Evolutionary conservation across 2,797 vertebrate species (phyloP), one percentile per base, ranked within the genome.

Genomic region (Sebastes glaucus): DNA sequence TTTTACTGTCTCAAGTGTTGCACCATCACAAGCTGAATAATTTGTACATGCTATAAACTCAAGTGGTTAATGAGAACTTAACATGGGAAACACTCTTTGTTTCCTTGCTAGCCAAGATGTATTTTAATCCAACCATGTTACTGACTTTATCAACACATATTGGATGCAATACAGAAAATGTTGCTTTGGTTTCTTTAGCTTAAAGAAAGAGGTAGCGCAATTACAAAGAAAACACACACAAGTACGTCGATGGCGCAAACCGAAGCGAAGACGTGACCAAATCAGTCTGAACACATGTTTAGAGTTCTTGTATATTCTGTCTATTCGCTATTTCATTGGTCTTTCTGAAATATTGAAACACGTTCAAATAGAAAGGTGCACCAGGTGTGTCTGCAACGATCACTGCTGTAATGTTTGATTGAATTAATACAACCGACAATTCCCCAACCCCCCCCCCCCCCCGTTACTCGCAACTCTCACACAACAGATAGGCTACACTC

Each of bases 1-100:
- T 66, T 71, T 86, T 76, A 75, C 13, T 33, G 22, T 68, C 66
- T 28, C 35, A 67, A 62, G 69, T 71, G 69, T 65, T 80, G 42
- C 61, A 83, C 53, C 52, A 64, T 77, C 49, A 61, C 32, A 46
- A 53, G 70, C 53, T 77, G 33, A 62, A 59, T 59, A 11, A 35
- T 74, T 72, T 76, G 49, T 18, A 55, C 52, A 68, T 55, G 62
- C 4, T 77, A n/a, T 69, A 27, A 60, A 4, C 30, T 23, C 5
- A 49, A 80, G 70, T 53, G 16, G 42, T 53, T 69, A 64, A 27
- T 42, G 25, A 62, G 27, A 63, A 42, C 30, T 30, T 28, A 77
- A 60, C 46, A 23, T 57, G 33, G 2, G 22, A 70, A 38, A n/a
- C 22, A 38, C 1, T 60, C n/a, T 42, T 57, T 60, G 22, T 72